Conservation (phyloP, 2,797 vertebrate species). For the Microcaecilia unicolor region DNA sequence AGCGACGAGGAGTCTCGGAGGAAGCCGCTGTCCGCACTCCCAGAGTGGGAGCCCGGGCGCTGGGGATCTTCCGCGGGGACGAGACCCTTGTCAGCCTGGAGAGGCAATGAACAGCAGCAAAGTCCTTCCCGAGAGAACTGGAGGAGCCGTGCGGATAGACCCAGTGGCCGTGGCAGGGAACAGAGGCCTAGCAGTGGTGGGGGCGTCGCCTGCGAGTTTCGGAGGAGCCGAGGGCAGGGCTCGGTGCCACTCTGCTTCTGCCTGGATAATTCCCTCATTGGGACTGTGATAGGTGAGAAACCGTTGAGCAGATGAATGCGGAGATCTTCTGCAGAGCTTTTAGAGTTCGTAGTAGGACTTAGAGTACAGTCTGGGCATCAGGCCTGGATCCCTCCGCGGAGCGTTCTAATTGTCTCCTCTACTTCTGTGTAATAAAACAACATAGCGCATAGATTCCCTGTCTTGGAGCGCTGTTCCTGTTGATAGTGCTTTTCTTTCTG, state of each 20-base stretch:
- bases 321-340: too few relatives aligned
- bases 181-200: neutral
- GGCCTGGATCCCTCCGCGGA: too few relatives aligned
- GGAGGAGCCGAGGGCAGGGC: neutral
- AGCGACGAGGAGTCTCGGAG: neutral
- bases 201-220: slow-evolving; percentile 4
- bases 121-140: neutral
- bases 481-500: too few relatives aligned
- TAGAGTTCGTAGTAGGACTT: too few relatives aligned
- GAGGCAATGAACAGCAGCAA: neutral
- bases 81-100: too few relatives aligned
- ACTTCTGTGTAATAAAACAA: fast-evolving
- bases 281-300: slow-evolving; percentile 68
- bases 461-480: fast-evolving
- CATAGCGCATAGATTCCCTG: too few relatives aligned
- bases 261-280: slow-evolving; percentile 51
- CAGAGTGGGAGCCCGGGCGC: too few relatives aligned
- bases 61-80: too few relatives aligned
- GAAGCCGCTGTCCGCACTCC: neutral
- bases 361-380: too few relatives aligned
- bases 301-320: too few relatives aligned
- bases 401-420: too few relatives aligned
- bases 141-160: neutral
- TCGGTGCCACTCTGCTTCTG: slow-evolving; percentile 39
- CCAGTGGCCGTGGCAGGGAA: neutral